Evolutionary conservation across 2,888 invertebrate genomes (phyloP).

Genomic region (Mythimna vitellina): DNA sequence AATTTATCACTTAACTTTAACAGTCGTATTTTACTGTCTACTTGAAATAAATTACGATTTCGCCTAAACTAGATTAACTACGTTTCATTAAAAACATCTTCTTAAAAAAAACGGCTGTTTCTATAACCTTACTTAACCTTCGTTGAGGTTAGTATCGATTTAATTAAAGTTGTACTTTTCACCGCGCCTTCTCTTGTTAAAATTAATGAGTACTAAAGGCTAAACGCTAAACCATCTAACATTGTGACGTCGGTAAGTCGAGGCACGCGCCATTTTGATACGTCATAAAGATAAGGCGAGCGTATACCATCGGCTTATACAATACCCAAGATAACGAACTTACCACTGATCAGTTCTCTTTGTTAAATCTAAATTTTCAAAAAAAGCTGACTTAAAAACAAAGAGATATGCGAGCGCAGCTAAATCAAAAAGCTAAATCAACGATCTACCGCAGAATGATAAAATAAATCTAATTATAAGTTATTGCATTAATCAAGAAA

Average conservation of each 20-base stretch:
- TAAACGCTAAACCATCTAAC: conserved; percentile 52
- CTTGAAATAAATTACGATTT: not conserved
- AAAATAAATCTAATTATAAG: conserved; percentile 38
- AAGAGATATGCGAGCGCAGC: not conserved
- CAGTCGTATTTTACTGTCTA: not conserved
- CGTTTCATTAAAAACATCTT: not conserved
- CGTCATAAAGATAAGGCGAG: conserved; percentile 73
- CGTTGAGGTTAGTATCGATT: conserved; percentile 38
- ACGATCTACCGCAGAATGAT: conserved; percentile 6
- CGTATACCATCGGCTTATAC: conserved; percentile 53
- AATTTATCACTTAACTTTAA: too few species aligned
- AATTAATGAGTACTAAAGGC: conserved; percentile 60
- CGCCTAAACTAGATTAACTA: not conserved
- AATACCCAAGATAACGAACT: conserved; percentile 44
- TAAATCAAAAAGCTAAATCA: conserved; percentile 1
- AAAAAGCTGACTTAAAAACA: conserved; percentile 13
- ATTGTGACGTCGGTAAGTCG: conserved; percentile 67
- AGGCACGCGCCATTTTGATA: conserved; percentile 63
- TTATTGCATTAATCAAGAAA: conserved; percentile 54
- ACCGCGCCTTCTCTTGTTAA: conserved; percentile 54
- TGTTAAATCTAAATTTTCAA: not conserved
- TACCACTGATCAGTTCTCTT: conserved; percentile 34
- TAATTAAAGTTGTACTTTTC: conserved; percentile 36
- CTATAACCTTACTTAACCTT: conserved; percentile 43
- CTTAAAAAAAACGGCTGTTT: conserved; percentile 12